phyloP scores from a whole-genome alignment of 30 jellyfish, hydroid and myxozoan genomes.

The Hydra vulgaris region DNA sequence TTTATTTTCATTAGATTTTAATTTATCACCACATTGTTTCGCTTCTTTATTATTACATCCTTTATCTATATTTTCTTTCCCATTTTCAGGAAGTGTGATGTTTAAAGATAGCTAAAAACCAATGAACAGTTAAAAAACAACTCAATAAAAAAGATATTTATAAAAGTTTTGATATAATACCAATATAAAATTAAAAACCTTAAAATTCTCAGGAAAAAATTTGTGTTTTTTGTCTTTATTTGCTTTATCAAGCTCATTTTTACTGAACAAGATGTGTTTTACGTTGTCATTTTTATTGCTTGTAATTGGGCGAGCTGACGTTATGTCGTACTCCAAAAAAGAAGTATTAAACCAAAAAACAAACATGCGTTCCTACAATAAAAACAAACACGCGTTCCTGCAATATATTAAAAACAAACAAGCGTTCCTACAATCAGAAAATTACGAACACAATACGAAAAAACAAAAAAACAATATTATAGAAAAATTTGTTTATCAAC shows the following conservation, averaged over 20 bases:
- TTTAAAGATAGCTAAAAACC: neutral
- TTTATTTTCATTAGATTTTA: neutral
- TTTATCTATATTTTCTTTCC: neutral
- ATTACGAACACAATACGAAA: no score
- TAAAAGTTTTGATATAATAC: neutral
- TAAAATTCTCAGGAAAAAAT: slow-evolving; percentile 56
- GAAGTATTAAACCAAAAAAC: slow-evolving; percentile 84
- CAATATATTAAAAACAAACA: slow-evolving; percentile 48
- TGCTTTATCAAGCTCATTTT: slow-evolving; percentile 88
- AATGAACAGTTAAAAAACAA: neutral
- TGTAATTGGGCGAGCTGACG: slow-evolving; percentile 82
- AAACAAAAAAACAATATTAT: neutral
- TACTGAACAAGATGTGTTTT: neutral
- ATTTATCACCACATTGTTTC: neutral
- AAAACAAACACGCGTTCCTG: slow-evolving; percentile 90
- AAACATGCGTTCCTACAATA: slow-evolving; percentile 80
- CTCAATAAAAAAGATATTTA: neutral
- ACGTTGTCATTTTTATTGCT: slow-evolving; percentile 24
- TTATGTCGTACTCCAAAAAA: slow-evolving; percentile 67
- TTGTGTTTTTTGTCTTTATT: slow-evolving; percentile 91
- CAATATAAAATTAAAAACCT: slow-evolving; percentile 26
- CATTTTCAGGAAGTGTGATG: neutral
- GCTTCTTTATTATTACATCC: neutral
- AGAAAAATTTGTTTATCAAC: neutral
- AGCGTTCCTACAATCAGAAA: slow-evolving; percentile 79